phyloP scores from a whole-genome alignment of 2,797 vertebrate species.

The Myotis pilosus region DNA sequence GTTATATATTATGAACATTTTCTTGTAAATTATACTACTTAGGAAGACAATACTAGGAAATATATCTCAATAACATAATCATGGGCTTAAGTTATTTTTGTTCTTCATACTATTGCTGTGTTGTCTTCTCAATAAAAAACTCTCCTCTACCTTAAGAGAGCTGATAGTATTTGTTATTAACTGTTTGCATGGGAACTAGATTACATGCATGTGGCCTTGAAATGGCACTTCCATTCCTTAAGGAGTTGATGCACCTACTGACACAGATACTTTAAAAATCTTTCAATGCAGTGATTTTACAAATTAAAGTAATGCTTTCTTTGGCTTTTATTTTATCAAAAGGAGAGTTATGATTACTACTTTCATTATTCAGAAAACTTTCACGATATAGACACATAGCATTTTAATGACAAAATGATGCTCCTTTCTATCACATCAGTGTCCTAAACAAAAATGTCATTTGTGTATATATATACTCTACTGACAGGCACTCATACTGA shows the following conservation, averaged over 20 bases:
- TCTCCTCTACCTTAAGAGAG: not conserved
- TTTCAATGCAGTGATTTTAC: not conserved
- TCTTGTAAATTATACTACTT: not conserved
- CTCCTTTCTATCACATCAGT: not conserved
- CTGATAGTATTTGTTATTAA: not conserved
- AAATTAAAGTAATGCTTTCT: not conserved
- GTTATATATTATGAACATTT: not conserved
- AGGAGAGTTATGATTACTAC: not conserved
- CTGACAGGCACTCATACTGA: not conserved
- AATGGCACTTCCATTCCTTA: not conserved
- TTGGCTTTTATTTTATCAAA: not conserved
- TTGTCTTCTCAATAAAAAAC: not conserved
- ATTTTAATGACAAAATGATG: slow-evolving; percentile 33
- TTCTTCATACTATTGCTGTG: not conserved
- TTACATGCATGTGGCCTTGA: not conserved
- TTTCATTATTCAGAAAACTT: slow-evolving; percentile 14
- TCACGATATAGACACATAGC: slow-evolving; percentile 19
- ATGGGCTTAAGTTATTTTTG: not conserved
- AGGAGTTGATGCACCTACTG: not conserved
- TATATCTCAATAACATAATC: not conserved
- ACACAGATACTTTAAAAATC: not conserved
- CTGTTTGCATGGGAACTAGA: not conserved
- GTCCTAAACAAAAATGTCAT: not conserved
- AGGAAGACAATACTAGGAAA: not conserved
- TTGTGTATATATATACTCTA: not conserved